These are phyloP conservation scores for Erpobdella octoculata DNA, from an alignment of 2,888 invertebrate genomes.

Conservation along the genomic window DNA sequence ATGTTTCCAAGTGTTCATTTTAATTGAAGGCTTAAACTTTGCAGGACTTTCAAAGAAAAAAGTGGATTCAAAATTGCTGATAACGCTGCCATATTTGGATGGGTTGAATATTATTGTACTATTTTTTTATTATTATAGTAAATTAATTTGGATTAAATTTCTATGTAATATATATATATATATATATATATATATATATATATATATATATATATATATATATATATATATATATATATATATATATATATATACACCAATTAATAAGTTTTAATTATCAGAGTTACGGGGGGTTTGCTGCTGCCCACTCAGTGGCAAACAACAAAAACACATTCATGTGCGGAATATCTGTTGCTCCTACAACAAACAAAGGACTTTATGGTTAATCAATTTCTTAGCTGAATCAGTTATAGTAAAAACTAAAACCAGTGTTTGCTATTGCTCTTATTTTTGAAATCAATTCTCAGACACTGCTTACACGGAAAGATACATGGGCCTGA, in stretches of 20 bases:
- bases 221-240: background rate
- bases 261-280: too few relatives aligned
- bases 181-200: background rate
- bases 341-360: slow-evolving; percentile 86
- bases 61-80: too few relatives aligned
- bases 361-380: slow-evolving; percentile 88
- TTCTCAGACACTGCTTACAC: slow-evolving; percentile 82
- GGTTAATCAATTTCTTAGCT: slow-evolving; percentile 57
- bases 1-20: too few relatives aligned
- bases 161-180: background rate
- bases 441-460: slow-evolving; percentile 30
- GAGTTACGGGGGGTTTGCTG: slow-evolving; percentile 87
- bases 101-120: too few relatives aligned
- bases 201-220: background rate
- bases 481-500: slow-evolving; percentile 86
- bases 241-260: too few relatives aligned
- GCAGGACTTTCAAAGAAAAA: too few relatives aligned
- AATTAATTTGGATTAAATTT: background rate
- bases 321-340: slow-evolving; percentile 80
- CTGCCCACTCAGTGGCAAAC: slow-evolving; percentile 70
- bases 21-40: too few relatives aligned
- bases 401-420: background rate
- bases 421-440: too few relatives aligned
- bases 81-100: too few relatives aligned
- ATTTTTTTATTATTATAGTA: too few relatives aligned